phyloP scores from a whole-genome alignment of 1,140 invertebrate genomes.

The Rhopalosiphum padi region DNA sequence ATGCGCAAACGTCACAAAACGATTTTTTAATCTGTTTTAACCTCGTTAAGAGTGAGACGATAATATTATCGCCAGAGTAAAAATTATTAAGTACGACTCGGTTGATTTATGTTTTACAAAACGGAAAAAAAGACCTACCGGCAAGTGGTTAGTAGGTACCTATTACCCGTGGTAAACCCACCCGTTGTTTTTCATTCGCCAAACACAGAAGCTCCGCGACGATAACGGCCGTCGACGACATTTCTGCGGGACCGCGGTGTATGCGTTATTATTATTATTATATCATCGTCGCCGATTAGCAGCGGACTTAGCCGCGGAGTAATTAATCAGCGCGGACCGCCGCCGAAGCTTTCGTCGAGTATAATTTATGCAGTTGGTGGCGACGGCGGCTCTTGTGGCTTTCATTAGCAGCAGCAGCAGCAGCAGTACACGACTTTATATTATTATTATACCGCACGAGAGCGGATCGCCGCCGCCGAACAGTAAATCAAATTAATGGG shows the following conservation, averaged over 20 bases:
- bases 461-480: neutral
- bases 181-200: neutral
- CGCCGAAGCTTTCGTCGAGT: constrained; percentile 1
- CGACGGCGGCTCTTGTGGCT: neutral
- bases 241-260: neutral
- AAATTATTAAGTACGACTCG: neutral
- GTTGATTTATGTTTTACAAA: neutral
- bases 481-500: constrained; percentile 57
- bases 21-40: neutral
- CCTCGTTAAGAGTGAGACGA: neutral
- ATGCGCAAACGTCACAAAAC: neutral
- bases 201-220: neutral
- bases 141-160: too few species aligned
- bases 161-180: neutral
- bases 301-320: neutral
- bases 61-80: neutral
- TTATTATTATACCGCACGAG: neutral
- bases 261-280: neutral
- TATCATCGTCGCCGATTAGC: neutral
- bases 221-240: neutral
- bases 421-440: neutral
- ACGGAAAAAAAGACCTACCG: neutral
- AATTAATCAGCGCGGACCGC: constrained; percentile 45
- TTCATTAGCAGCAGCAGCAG: constrained; percentile 43
- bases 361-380: constrained; percentile 39